Evolutionary conservation across 2,888 invertebrate species (phyloP), one percentile per base, ranked within the genome.

Genomic region (Willowsia nigromaculata): DNA sequence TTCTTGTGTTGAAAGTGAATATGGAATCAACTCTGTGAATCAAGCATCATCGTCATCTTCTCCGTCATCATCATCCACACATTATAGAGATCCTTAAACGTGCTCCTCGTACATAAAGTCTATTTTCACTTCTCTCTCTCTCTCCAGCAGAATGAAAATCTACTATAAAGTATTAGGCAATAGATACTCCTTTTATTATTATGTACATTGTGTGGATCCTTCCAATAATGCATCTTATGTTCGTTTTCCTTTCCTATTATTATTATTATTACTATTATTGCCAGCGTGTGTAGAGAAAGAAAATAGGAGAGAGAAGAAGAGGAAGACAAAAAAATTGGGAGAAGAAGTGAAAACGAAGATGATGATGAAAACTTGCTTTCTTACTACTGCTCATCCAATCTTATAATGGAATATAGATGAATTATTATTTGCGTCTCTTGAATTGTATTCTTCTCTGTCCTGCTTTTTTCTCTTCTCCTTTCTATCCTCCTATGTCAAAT

Each of bases 341-440:
- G 83, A 47, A 47, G 27, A 82, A 30, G 71, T 71, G 37, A 56
- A 76, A 76, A 76, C 11, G 18, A 76, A 18, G 65, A 87, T 81
- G 82, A 84, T 53, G 83, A 88, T 53, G 84, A 88, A 88, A 83
- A 76, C 76, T 84, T 88, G 78, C 83, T 88, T 88, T 74, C 74
- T 84, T 84, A 5, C 22, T 88, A 74, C 43, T 88, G 62, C 84
- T 88, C 88, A 88, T 88, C 88, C 88, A 88, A 88, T 88, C 88
- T 88, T 88, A 88, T 88, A 88, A 88, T 88, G 88, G 88, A 88
- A 88, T 88, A 88, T 88, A 88, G 88, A 88, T 88, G 88, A 88
- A 88, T 88, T 88, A 88, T 88, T 88, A 88, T 88, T 88, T 88
- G 78, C 84, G 83, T 84, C 88, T 88, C 88, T 88, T 84, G 88